Percentiles rank a stretch among this genome's conserved stretches.
Conservation (phyloP, 2,113 vertebrate genomes). For the Meriones unguiculatus region DNA sequence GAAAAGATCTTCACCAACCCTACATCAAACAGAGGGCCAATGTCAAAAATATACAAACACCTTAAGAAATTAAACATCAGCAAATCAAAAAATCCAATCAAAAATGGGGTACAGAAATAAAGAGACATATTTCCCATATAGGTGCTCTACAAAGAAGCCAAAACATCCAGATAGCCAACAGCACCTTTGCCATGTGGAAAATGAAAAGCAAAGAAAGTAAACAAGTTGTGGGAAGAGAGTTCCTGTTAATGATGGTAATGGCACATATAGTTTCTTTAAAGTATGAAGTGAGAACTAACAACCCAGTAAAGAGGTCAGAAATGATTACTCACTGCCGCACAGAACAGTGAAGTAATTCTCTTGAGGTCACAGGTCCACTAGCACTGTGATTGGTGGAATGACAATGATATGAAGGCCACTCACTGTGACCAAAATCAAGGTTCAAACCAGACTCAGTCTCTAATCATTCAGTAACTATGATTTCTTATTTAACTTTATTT, state of each 20-base stretch:
- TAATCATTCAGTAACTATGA: not conserved
- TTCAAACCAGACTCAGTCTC: not conserved
- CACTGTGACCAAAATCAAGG: not conserved
- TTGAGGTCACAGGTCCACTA: not conserved
- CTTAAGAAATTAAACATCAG: no score
- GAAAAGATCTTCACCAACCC: no score
- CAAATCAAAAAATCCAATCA: no score
- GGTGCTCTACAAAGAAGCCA: not conserved
- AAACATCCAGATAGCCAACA: constrained; percentile 8
- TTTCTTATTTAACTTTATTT: not conserved
- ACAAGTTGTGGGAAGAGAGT: not conserved
- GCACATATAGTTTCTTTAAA: constrained; percentile 20
- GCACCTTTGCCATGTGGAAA: not conserved
- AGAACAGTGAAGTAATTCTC: not conserved
- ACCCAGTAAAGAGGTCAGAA: not conserved
- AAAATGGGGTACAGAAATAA: not conserved
- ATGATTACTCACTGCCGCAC: not conserved
- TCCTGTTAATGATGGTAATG: not conserved
- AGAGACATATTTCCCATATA: not conserved
- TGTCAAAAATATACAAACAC: no score
- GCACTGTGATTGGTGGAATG: rapidly evolving
- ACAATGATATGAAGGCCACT: rapidly evolving
- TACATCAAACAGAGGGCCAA: no score
- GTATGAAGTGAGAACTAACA: not conserved
- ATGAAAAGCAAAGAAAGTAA: not conserved